Evolutionary conservation across 2,888 invertebrate genomes (phyloP).

Genomic region (Conistra vaccinii): DNA sequence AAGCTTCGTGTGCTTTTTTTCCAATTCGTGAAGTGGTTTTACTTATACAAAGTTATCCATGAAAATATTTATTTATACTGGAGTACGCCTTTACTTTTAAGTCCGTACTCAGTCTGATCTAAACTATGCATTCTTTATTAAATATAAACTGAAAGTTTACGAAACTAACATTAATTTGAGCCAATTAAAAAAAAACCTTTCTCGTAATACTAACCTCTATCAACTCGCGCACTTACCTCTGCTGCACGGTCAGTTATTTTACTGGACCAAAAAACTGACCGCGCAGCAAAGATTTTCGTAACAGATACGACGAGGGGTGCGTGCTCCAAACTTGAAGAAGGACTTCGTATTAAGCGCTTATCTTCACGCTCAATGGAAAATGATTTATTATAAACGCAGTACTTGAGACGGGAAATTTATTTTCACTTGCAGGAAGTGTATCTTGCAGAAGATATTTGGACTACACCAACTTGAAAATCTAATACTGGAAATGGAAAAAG

Average conservation of each 20-base stretch:
- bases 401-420: not conserved
- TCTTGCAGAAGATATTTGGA: not conserved
- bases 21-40: constrained; percentile 5
- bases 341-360: constrained; percentile 3
- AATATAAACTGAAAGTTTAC: not conserved
- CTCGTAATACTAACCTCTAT: not conserved
- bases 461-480: not conserved
- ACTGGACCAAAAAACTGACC: not conserved
- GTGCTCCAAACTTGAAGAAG: not conserved
- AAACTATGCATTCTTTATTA: not conserved
- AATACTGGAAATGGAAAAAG: not conserved
- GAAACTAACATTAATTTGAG: not conserved
- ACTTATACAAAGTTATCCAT: not conserved
- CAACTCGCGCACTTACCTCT: too few relatives aligned
- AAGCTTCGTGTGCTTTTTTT: not conserved
- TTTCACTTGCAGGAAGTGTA: not conserved
- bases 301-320: not conserved
- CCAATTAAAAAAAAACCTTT: not conserved
- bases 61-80: not conserved
- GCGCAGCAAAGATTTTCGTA: constrained; percentile 1
- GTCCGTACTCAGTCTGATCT: not conserved
- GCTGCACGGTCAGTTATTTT: not conserved
- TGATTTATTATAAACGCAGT: constrained; percentile 29
- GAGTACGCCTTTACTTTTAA: not conserved
- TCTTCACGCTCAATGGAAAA: constrained; percentile 14